phyloP scores from a whole-genome alignment of 2,113 vertebrate species.

The Equus przewalskii region DNA sequence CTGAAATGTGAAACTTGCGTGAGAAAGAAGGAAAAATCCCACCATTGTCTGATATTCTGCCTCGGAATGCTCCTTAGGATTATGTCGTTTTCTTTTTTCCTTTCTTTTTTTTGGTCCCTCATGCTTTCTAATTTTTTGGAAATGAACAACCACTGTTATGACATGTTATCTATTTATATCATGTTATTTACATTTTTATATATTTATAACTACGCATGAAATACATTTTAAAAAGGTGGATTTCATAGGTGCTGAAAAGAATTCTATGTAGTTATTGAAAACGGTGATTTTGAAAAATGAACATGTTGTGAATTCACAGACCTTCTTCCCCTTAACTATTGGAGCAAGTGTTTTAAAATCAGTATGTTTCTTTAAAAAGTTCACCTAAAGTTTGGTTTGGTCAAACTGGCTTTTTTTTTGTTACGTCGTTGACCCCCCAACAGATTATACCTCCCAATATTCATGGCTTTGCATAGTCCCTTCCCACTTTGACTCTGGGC shows the following conservation, averaged over 20 bases:
- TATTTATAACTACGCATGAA: not conserved
- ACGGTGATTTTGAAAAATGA: constrained; percentile 37
- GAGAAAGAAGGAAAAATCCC: constrained; percentile 20
- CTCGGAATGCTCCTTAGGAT: not conserved
- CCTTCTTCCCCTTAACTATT: not conserved
- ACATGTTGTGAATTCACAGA: not conserved
- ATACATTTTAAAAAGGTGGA: not conserved
- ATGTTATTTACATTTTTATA: constrained; percentile 37
- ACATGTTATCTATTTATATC: not conserved
- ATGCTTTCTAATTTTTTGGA: not conserved
- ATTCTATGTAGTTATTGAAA: constrained; percentile 16
- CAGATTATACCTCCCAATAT: not conserved
- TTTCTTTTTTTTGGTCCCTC: not conserved
- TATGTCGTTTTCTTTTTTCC: not conserved
- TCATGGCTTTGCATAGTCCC: not conserved
- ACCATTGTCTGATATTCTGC: not conserved
- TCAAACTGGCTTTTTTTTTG: not conserved
- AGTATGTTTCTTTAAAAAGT: not conserved
- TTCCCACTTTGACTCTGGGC: not conserved
- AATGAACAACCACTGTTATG: not conserved
- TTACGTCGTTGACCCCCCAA: not conserved
- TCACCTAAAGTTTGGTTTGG: not conserved
- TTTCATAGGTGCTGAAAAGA: not conserved
- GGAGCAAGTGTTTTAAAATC: constrained; percentile 27
- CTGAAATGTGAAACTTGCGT: not conserved